Conservation (phyloP, 2,888 invertebrate species). For the Tuta absoluta region DNA sequence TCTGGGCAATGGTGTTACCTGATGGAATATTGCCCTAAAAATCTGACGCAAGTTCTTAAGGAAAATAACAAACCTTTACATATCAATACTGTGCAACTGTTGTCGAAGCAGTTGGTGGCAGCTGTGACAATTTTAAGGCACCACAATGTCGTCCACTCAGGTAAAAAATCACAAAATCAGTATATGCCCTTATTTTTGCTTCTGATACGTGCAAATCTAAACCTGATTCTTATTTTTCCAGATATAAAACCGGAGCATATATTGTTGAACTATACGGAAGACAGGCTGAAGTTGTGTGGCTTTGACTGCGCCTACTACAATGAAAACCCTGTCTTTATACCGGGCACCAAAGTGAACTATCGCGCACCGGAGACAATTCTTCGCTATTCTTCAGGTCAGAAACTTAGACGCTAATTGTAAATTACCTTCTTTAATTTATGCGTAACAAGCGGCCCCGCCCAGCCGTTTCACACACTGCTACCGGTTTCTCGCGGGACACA, state of each 20-base stretch:
- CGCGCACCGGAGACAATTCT: slow-evolving; percentile 64
- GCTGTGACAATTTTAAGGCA: slow-evolving; percentile 53
- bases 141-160: slow-evolving; percentile 56
- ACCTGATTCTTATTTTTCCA: slow-evolving; percentile 42
- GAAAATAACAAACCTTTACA: slow-evolving; percentile 43
- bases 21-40: slow-evolving; percentile 58
- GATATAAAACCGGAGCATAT: slow-evolving; percentile 65
- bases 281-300: slow-evolving; percentile 57
- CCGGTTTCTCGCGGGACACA: no score
- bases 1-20: slow-evolving; percentile 48
- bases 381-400: slow-evolving; percentile 45
- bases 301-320: slow-evolving; percentile 53
- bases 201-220: background rate
- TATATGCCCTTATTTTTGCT: background rate
- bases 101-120: slow-evolving; percentile 54
- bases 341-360: slow-evolving; percentile 48
- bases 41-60: slow-evolving; percentile 45
- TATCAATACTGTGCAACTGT: slow-evolving; percentile 48
- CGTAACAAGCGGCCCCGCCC: no score
- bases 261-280: slow-evolving; percentile 45
- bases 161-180: slow-evolving; percentile 39
- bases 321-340: background rate
- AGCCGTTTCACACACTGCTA: no score
- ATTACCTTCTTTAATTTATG: background rate
- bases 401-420: background rate